phyloP scores from a whole-genome alignment of 2,888 invertebrate species.

The Idaea dimidiata region DNA sequence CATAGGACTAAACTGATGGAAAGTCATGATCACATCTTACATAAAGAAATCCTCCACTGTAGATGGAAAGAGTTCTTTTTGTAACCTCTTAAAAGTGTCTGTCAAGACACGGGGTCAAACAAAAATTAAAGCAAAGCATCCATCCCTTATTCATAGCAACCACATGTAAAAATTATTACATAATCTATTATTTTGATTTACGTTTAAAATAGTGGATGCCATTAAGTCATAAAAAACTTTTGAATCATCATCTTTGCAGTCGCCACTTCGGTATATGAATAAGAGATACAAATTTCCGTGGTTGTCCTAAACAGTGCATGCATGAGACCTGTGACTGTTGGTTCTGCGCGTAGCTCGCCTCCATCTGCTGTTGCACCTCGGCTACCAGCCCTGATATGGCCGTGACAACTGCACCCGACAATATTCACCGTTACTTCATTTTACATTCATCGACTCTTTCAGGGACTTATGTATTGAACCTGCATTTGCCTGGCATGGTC shows the following conservation, averaged over 20 bases:
- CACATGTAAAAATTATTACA: neutral
- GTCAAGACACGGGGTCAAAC: neutral
- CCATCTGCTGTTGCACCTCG: slow-evolving; percentile 88
- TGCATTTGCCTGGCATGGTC: too few relatives aligned
- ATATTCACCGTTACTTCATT: slow-evolving; percentile 38
- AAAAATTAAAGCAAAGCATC: neutral
- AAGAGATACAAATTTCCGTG: neutral
- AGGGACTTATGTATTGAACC: neutral
- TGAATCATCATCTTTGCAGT: neutral
- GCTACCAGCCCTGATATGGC: slow-evolving; percentile 90
- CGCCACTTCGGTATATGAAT: neutral
- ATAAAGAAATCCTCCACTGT: neutral
- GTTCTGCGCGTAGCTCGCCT: slow-evolving; percentile 76
- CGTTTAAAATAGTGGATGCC: too few relatives aligned
- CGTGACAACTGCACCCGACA: slow-evolving; percentile 84
- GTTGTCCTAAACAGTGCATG: slow-evolving; percentile 41
- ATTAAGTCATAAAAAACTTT: neutral
- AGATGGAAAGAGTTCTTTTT: too few relatives aligned
- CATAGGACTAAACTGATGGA: neutral
- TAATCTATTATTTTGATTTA: too few relatives aligned
- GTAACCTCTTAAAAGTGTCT: too few relatives aligned
- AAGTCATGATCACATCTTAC: neutral
- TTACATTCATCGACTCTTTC: neutral
- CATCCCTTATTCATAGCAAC: neutral
- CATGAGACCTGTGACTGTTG: slow-evolving; percentile 77